A percentile compares a stretch with the other conserved stretches of the same genome.
Conservation (phyloP, 30 jellyfish, hydroid and myxozoan genomes). For the Hydra vulgaris region DNA sequence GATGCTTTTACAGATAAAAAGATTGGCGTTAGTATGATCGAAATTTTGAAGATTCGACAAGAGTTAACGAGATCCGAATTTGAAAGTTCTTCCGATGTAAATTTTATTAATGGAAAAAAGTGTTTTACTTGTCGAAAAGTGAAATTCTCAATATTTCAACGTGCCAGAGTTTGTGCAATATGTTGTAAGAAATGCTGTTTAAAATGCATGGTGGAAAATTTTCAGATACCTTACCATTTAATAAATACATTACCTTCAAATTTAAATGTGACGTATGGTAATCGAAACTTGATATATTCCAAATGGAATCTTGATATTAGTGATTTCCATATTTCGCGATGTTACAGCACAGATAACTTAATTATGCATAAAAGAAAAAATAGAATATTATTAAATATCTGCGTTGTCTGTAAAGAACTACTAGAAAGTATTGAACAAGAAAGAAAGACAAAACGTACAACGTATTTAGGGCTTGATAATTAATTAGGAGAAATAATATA, state of each 20-base stretch:
- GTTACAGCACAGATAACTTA: not conserved
- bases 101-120: slow-evolving; percentile 30
- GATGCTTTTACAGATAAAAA: slow-evolving; percentile 45
- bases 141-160: slow-evolving; percentile 45
- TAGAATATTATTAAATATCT: not conserved
- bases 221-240: slow-evolving; percentile 54
- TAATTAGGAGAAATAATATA: not conserved
- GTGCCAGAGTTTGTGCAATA: slow-evolving; percentile 46
- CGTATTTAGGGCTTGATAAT: slow-evolving; percentile 7
- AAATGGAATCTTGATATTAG: not conserved
- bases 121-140: slow-evolving; percentile 61
- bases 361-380: not conserved
- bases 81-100: slow-evolving; percentile 30
- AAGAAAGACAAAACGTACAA: slow-evolving; percentile 19
- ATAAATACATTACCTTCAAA: slow-evolving; percentile 28
- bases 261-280: slow-evolving; percentile 1
- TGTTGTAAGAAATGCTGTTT: slow-evolving; percentile 62
- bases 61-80: slow-evolving; percentile 77
- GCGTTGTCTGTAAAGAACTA: slow-evolving; percentile 16
- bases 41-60: slow-evolving; percentile 74
- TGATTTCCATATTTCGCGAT: no score
- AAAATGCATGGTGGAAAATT: slow-evolving; percentile 33
- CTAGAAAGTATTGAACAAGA: slow-evolving; percentile 26
- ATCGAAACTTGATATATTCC: not conserved
- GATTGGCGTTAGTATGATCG: slow-evolving; percentile 67